Evolutionary conservation across 2,797 vertebrate genomes (phyloP).

Genomic region (Podargus strigoides): DNA sequence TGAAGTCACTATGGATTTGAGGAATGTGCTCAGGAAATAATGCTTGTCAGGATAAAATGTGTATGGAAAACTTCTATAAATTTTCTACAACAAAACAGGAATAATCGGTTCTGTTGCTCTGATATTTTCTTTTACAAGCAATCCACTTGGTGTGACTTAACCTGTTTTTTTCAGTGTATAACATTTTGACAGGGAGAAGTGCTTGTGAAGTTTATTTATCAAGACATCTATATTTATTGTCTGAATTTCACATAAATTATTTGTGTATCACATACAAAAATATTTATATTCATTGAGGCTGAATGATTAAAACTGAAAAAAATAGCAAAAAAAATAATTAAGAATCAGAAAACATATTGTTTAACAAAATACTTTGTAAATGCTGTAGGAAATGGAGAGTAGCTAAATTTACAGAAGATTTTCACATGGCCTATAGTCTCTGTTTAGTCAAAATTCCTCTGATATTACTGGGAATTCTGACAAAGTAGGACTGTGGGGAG

Average conservation of each 20-base stretch:
- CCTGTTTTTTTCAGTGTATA: not conserved
- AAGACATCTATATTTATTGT: not conserved
- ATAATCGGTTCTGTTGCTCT: not conserved
- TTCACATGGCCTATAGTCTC: not conserved
- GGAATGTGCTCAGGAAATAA: not conserved
- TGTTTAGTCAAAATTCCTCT: not conserved
- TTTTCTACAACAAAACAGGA: not conserved
- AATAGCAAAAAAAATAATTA: not conserved
- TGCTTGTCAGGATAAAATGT: not conserved
- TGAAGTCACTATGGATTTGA: not conserved
- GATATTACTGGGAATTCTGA: not conserved
- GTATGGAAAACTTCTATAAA: not conserved
- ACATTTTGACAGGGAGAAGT: not conserved
- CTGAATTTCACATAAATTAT: not conserved
- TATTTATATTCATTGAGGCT: not conserved
- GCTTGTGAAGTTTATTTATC: not conserved
- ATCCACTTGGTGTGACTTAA: not conserved
- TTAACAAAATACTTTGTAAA: not conserved
- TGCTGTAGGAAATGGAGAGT: not conserved
- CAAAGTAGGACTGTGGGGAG: not conserved
- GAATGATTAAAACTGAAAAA: not conserved
- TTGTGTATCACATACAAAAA: not conserved
- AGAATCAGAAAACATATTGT: not conserved
- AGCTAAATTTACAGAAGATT: not conserved
- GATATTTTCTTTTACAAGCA: not conserved